phyloP scores from a whole-genome alignment of 2,113 vertebrate genomes.

The Cephalopholis sonnerati region DNA sequence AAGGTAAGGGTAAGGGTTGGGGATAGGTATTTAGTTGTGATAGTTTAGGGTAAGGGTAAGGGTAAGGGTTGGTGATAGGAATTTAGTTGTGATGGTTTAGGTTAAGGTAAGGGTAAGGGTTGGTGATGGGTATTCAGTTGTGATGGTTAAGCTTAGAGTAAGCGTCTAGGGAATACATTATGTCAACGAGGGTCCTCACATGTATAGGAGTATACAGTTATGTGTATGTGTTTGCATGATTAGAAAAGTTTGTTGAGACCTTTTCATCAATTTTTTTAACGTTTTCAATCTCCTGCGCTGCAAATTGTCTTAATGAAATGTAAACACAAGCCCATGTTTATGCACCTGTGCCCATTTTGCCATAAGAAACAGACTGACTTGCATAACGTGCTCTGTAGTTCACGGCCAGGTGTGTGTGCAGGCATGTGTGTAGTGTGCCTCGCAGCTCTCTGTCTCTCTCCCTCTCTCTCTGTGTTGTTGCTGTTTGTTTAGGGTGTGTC shows the following conservation, averaged over 20 bases:
- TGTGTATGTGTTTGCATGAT: not conserved
- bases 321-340: conserved; percentile 30
- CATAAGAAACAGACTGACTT: conserved; percentile 47
- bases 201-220: no score
- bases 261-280: not conserved
- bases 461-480: conserved; percentile 39
- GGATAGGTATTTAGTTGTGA: no score
- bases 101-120: no score
- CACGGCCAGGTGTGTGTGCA: conserved; percentile 54
- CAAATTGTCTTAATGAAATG: conserved; percentile 38
- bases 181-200: no score
- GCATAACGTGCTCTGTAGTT: conserved; percentile 33
- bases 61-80: no score
- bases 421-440: conserved; percentile 6
- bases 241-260: conserved; percentile 44
- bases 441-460: conserved; percentile 11
- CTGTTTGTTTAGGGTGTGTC: conserved; percentile 79
- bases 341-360: conserved; percentile 54
- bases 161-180: no score
- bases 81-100: no score
- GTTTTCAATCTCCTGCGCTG: conserved; percentile 1
- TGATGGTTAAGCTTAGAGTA: no score
- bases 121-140: no score
- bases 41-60: no score
- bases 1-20: no score